Percentiles rank a stretch among this genome's conserved stretches.
These are phyloP conservation scores for Drosophila limbata DNA, from an alignment of 2,888 invertebrate species.

Conservation along the genomic window DNA sequence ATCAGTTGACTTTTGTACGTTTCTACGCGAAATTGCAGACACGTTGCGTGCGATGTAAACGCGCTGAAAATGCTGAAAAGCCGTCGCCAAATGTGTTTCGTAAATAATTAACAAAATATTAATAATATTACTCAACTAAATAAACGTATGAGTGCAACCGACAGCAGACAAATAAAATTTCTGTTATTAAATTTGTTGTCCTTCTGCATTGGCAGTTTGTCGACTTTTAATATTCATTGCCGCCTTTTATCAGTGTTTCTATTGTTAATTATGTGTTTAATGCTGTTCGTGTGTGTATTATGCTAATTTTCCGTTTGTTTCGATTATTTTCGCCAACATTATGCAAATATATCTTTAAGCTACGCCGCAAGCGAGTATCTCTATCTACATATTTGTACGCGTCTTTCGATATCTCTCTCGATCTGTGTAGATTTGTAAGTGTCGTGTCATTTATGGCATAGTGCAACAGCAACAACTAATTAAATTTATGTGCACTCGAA, in stretches of 20 bases:
- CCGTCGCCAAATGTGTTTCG: slow-evolving; percentile 63
- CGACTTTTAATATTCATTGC: slow-evolving; percentile 38
- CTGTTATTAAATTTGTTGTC: slow-evolving; percentile 9
- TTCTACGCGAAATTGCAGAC: slow-evolving; percentile 62
- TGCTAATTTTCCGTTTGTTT: slow-evolving; percentile 42
- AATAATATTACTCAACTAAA: slow-evolving; percentile 8
- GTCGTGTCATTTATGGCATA: slow-evolving; percentile 61
- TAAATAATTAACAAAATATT: slow-evolving; percentile 7
- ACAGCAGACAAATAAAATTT: slow-evolving; percentile 3
- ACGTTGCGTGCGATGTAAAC: slow-evolving; percentile 39
- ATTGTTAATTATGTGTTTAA: slow-evolving; percentile 48
- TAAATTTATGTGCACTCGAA: slow-evolving; percentile 59
- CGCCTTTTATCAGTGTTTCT: slow-evolving; percentile 31
- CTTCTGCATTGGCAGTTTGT: slow-evolving; percentile 29
- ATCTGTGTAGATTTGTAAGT: slow-evolving; percentile 49
- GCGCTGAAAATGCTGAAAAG: slow-evolving; percentile 50
- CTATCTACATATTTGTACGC: slow-evolving; percentile 35
- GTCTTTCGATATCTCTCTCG: slow-evolving; percentile 24
- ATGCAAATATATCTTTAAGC: slow-evolving; percentile 55
- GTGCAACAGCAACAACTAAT: slow-evolving; percentile 38
- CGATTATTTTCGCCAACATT: slow-evolving; percentile 54
- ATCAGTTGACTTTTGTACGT: slow-evolving; percentile 70
- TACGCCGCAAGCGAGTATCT: slow-evolving; percentile 25
- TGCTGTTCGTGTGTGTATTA: slow-evolving; percentile 40
- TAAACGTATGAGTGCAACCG: slow-evolving; percentile 5